phyloP scores from a whole-genome alignment of 2,888 invertebrate species.

The Stramonita haemastoma region DNA sequence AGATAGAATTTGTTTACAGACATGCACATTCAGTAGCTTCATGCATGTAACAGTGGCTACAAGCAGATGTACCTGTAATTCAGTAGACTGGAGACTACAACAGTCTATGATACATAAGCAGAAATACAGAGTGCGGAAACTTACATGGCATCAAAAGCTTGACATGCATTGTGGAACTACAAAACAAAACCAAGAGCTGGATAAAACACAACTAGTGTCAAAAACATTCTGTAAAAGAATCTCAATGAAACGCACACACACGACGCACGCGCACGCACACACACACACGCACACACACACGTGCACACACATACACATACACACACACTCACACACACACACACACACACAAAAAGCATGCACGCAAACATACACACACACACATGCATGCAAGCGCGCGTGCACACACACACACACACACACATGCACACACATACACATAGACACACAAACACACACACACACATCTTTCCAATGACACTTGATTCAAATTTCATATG shows the following conservation, averaged over 20 bases:
- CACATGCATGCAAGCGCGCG: background rate
- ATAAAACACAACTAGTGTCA: background rate
- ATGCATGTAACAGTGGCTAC: background rate
- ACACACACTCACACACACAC: background rate
- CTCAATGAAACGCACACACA: background rate
- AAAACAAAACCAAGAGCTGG: constrained; percentile 18
- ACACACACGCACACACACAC: background rate
- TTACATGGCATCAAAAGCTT: constrained; percentile 36
- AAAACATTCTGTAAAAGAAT: background rate
- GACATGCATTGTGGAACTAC: constrained; percentile 36
- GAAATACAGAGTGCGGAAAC: constrained; percentile 14
- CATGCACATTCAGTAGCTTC: background rate
- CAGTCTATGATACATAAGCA: background rate
- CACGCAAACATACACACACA: background rate
- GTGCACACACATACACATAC: background rate
- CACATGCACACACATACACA: background rate
- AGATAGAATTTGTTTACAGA: background rate
- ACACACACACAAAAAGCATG: background rate
- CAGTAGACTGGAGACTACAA: background rate
- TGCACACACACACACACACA: background rate
- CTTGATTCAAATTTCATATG: no score
- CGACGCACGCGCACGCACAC: background rate
- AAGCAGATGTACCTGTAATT: background rate
- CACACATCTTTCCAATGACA: no score
- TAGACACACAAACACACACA: no score